These are phyloP conservation scores for Drosophila pseudoananassae DNA, from an alignment of 1,140 invertebrate genomes.

Conservation along the genomic window DNA sequence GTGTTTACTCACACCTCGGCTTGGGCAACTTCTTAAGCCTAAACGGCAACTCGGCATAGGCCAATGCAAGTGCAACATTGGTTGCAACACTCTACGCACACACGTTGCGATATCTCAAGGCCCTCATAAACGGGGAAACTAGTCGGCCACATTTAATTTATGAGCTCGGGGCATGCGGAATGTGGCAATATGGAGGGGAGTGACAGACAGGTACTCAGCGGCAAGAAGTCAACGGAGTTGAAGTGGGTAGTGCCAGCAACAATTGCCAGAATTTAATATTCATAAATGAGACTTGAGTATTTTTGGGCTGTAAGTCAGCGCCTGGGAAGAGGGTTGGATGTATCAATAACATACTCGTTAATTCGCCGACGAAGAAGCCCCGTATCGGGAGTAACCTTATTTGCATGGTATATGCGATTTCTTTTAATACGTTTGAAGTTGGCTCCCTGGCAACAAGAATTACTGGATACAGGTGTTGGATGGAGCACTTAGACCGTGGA, in stretches of 20 bases:
- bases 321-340: background rate
- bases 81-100: slow-evolving; percentile 7
- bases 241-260: slow-evolving; percentile 32
- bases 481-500: slow-evolving; percentile 3
- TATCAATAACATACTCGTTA: slow-evolving; percentile 76
- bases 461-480: background rate
- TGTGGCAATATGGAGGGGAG: slow-evolving; percentile 22
- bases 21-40: background rate
- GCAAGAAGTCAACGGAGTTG: slow-evolving; percentile 32
- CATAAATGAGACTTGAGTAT: slow-evolving; percentile 26
- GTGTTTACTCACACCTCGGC: slow-evolving; percentile 4
- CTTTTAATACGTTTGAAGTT: slow-evolving; percentile 53
- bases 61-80: slow-evolving; percentile 8
- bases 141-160: slow-evolving; percentile 37
- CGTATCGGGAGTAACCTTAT: slow-evolving; percentile 57
- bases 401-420: slow-evolving; percentile 57
- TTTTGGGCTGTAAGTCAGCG: slow-evolving; percentile 4
- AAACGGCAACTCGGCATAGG: background rate
- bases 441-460: slow-evolving; percentile 19
- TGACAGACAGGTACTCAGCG: slow-evolving; percentile 26
- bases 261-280: slow-evolving; percentile 70
- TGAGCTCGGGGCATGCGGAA: slow-evolving; percentile 15
- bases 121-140: slow-evolving; percentile 24
- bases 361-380: slow-evolving; percentile 62
- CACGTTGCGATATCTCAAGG: slow-evolving; percentile 17